Evolutionary conservation across 1,140 invertebrate genomes (phyloP), one percentile per base, ranked within the genome.

Genomic region (Drosophila equinoxialis): DNA sequence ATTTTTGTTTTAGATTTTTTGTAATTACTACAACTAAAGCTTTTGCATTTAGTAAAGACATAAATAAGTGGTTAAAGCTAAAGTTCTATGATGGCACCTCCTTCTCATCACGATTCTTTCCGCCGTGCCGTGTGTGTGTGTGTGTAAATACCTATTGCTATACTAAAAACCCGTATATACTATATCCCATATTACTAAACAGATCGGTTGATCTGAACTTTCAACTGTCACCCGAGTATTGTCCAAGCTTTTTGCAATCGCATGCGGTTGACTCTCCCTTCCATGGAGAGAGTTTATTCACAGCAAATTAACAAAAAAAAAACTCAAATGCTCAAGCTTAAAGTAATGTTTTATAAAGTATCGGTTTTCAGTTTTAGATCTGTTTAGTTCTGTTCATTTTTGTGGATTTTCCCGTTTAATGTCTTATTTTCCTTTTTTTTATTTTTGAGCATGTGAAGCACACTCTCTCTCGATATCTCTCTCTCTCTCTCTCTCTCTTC

Each of bases 371-470:
- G 45, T 51, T 76, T 77, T 64, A 48, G 60, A 70, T 45, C 61
- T 55, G 42, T 70, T 77, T 77, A 4, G 8, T 23, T 51, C 17
- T 51, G 64, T 69, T 81, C 77, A 81, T 63, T 79, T 86, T 86
- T 79, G 86, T 73, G 59, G 75, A 70, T 82, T 87, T 66, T 79
- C 62, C 11, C 11, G 2, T 3, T 39, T 85, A 26, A 23, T 23
- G 51, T 86, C 78, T 81, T 78, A 72, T 78, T 30, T 30, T 30
- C 5, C 30, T 30, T 30, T 5, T n/a, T 26, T 6, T 30, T 30
- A 6, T 30, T 30, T 30, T 87, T 86, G 79, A 86, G 83, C 83
- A 86, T 86, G 83, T 83, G 71, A 70, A 87, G 83, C 83, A 87
- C 79, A 74, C 60, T 85, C 74, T 81, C 64, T 79, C 64, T 80